These are phyloP conservation scores for Hydra vulgaris DNA, from an alignment of 30 jellyfish, hydroid and myxozoan species.

Conservation along the genomic window DNA sequence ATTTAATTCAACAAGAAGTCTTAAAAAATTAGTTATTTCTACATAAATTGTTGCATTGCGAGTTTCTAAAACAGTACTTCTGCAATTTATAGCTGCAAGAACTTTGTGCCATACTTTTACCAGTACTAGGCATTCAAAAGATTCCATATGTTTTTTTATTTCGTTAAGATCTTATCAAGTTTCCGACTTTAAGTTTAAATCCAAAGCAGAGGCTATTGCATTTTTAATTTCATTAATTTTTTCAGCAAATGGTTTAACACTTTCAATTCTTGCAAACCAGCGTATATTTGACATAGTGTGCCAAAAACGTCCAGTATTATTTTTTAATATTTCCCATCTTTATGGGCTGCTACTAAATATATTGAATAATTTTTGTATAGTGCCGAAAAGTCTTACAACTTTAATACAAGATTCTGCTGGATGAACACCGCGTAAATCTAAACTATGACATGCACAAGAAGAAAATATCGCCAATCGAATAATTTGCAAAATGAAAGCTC, in stretches of 20 bases:
- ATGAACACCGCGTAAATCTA: not conserved
- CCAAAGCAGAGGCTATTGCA: not conserved
- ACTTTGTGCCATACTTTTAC: not conserved
- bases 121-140: not conserved
- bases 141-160: not conserved
- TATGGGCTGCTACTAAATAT: not conserved
- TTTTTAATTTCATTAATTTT: not conserved
- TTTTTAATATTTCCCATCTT: not conserved
- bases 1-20: not conserved
- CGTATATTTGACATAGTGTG: not conserved
- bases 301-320: not conserved
- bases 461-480: not conserved
- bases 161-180: not conserved
- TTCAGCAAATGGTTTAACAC: not conserved
- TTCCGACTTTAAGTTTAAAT: not conserved
- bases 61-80: not conserved
- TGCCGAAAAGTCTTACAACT: not conserved
- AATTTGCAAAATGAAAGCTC: not conserved
- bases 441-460: not conserved
- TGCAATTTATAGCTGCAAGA: not conserved
- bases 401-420: not conserved
- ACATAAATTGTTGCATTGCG: not conserved
- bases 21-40: not conserved
- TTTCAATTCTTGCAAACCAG: not conserved
- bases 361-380: not conserved